A percentile compares a stretch with the other conserved stretches of the same genome.
Evolutionary conservation across 2,113 vertebrate genomes (phyloP).

Genomic region (Paradoxurus hermaphroditus): DNA sequence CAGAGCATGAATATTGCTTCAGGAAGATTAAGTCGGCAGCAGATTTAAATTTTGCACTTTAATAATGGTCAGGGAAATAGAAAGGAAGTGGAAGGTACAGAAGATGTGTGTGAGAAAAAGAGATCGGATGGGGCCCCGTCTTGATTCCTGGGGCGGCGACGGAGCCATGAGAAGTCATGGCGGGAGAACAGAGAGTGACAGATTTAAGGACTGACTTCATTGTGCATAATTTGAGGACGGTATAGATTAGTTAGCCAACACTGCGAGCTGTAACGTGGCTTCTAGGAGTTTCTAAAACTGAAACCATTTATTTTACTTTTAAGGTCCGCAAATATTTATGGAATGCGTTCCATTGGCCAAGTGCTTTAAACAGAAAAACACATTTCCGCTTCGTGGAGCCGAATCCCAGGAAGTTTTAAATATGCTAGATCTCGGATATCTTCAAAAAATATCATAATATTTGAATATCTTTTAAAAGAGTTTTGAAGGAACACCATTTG

Average conservation of each 20-base stretch:
- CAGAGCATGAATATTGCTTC: neutral
- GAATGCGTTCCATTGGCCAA: neutral
- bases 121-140: rapidly evolving
- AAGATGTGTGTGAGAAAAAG: neutral
- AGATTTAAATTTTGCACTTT: neutral
- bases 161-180: neutral
- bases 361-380: neutral
- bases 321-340: neutral
- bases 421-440: neutral
- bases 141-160: neutral
- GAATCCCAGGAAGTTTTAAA: neutral
- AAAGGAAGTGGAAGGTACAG: neutral
- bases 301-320: neutral
- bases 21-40: neutral
- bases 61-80: neutral
- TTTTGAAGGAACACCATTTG: neutral
- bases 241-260: neutral
- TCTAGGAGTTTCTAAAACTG: neutral
- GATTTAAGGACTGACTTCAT: neutral
- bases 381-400: neutral
- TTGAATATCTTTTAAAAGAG: neutral
- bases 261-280: neutral
- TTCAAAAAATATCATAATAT: neutral
- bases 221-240: neutral
- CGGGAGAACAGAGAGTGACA: neutral